These are phyloP conservation scores for Lipotes vexillifer DNA, from an alignment of 2,113 vertebrate genomes.

Conservation along the genomic window DNA sequence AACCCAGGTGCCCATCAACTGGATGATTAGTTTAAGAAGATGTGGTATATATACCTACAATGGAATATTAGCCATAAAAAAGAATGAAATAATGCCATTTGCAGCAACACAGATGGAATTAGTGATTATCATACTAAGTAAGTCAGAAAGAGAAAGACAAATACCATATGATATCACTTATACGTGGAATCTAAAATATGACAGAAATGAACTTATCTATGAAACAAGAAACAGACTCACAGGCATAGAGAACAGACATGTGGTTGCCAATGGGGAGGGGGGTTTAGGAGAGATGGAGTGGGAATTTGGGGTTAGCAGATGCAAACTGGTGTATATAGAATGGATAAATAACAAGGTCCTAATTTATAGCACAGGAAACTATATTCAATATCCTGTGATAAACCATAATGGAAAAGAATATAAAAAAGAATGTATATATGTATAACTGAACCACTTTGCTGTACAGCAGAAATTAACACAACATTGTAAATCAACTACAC, in stretches of 20 bases:
- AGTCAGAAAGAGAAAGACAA: not conserved
- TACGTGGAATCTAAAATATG: not conserved
- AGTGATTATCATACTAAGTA: not conserved
- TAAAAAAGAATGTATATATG: no score
- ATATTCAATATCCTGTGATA: not conserved
- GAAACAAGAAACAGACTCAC: not conserved
- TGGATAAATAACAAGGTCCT: not conserved
- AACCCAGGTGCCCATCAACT: not conserved
- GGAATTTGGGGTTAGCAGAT: not conserved
- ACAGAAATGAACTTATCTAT: not conserved
- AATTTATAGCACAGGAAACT: not conserved
- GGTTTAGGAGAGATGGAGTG: not conserved
- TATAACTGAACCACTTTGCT: no score
- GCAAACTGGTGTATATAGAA: not conserved
- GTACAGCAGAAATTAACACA: no score
- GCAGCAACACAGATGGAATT: not conserved
- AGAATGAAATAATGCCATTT: not conserved
- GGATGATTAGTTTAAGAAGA: not conserved
- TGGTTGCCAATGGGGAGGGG: not conserved
- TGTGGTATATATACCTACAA: not conserved
- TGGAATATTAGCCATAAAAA: not conserved
- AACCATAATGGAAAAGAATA: no score
- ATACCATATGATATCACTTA: not conserved
- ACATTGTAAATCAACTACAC: not conserved
- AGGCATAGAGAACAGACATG: not conserved